Base-by-base conservation (phyloP, 2,888 invertebrate genomes). In the Dicyrtomina minuta region DNA sequence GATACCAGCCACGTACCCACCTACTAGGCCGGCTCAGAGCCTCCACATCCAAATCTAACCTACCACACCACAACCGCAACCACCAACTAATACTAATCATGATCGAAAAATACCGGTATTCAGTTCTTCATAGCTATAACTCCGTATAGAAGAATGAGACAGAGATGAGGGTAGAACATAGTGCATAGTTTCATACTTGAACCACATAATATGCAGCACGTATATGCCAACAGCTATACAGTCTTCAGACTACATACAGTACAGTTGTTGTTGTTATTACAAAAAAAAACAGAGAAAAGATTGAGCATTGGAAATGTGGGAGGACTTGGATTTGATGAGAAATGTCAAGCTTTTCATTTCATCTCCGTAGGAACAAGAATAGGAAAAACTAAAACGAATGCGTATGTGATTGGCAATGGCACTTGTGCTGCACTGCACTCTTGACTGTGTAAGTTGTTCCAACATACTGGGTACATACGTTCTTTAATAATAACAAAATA, bases 261-360 rank as follows among this genome's bases (percentile, higher is more conserved):
- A n/a, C n/a, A n/a, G n/a, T n/a, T n/a, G n/a, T n/a, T n/a, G 44
- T 12, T 20, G 27, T 22, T 22, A 61, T 20, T 24, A 17, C 17
- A 33, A 33, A 12, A 24, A 17, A 43, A 33, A 60, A 22, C 5
- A 24, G 41, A 44, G 46, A 46, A 46, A 46, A 24, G 22, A 60
- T 20, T 22, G 41, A 46, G 39, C 20, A 27, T 22, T 39, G 62
- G 55, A 71, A 70, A 64, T 70, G 68, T 73, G 70, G 72, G 71
- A 64, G 72, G 69, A 72, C 66, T 46, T 24, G 39, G 22, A 44
- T 71, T 72, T 74, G 72, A 71, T 71, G 74, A 71, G 67, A 73
- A 72, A 73, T 70, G 73, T 72, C 71, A 72, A 67, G 59, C 39
- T 60, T 59, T 66, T 59, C 68, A 65, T 65, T 55, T 65, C 55